Evolutionary conservation across 1,140 invertebrate species (phyloP).

Genomic region (Saccostrea echinata): DNA sequence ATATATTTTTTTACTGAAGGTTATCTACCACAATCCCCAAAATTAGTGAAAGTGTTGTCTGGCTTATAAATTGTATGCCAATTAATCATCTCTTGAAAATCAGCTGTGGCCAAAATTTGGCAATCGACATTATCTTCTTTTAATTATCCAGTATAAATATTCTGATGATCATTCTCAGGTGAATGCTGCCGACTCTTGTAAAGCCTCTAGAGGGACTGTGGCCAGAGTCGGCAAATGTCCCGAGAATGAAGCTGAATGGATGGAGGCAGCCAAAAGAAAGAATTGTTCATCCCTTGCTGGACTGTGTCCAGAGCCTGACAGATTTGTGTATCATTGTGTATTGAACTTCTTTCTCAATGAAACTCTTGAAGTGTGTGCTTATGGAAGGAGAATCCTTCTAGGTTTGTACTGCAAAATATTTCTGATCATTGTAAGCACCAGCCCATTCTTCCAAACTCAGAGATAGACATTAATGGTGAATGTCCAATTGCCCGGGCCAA

Average conservation of each 20-base stretch:
- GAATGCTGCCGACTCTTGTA: background rate
- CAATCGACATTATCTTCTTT: too few relatives aligned
- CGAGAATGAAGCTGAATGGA: background rate
- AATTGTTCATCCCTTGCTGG: background rate
- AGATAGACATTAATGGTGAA: too few relatives aligned
- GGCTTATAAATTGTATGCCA: too few relatives aligned
- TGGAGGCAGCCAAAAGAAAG: background rate
- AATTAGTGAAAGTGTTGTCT: too few relatives aligned
- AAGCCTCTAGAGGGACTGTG: background rate
- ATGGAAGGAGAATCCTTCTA: background rate
- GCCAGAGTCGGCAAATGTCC: background rate
- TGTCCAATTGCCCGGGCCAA: background rate
- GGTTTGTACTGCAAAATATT: background rate
- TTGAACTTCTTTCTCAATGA: background rate
- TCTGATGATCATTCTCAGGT: too few relatives aligned
- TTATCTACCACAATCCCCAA: too few relatives aligned
- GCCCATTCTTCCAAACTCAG: background rate
- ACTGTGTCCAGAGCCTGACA: background rate
- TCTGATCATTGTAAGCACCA: background rate
- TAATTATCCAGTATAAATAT: too few relatives aligned
- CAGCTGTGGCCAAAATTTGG: too few relatives aligned
- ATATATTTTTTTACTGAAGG: too few relatives aligned
- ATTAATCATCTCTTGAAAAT: too few relatives aligned
- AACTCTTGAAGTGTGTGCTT: background rate
- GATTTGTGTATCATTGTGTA: background rate